phyloP scores from a whole-genome alignment of 2,113 vertebrate genomes.

The Alaudala cheleensis region DNA sequence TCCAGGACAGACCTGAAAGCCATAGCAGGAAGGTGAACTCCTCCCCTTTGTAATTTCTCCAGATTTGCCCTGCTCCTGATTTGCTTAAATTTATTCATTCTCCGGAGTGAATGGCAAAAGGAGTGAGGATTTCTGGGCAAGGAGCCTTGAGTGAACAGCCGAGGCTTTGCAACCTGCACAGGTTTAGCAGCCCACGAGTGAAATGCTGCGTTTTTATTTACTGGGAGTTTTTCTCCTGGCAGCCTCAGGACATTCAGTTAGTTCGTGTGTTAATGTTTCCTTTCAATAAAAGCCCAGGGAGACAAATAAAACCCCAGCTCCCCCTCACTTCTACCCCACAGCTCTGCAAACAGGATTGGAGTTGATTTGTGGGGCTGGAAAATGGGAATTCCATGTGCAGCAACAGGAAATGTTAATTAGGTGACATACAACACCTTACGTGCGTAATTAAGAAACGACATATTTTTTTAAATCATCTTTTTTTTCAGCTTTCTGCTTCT shows the following conservation, averaged over 20 bases:
- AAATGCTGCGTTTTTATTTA: not conserved
- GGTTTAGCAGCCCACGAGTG: not conserved
- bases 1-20: constrained; percentile 57
- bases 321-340: not conserved
- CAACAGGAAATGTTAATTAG: not conserved
- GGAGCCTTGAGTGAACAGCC: not conserved
- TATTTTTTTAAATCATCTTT: not conserved
- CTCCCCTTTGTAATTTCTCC: constrained; percentile 67
- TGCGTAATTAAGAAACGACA: not conserved
- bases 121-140: not conserved
- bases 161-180: not conserved
- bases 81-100: constrained; percentile 13
- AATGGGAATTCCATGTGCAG: not conserved
- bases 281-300: fast-evolving
- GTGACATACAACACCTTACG: not conserved
- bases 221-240: not conserved
- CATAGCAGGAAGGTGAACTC: constrained; percentile 62
- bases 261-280: fast-evolving
- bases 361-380: not conserved
- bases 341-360: not conserved
- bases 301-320: not conserved
- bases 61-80: constrained; percentile 35
- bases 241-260: not conserved
- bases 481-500: not conserved
- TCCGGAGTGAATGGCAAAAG: not conserved